Conservation (phyloP, 2,797 vertebrate species). For the Cossypha polioptera region DNA sequence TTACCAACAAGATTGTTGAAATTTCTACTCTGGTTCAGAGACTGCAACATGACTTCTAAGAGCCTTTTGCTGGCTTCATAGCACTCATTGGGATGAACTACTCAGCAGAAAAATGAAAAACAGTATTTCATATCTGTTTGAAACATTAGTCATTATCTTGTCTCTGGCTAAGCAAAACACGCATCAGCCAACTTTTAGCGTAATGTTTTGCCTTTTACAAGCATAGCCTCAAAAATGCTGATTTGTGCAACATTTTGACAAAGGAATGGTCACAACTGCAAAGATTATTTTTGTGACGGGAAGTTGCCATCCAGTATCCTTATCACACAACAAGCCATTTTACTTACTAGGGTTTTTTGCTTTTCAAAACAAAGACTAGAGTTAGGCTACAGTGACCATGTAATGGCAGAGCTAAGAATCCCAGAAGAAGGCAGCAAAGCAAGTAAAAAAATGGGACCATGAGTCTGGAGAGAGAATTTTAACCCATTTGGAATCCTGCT, state of each 20-base stretch:
- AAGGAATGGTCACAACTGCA: background rate
- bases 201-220: background rate
- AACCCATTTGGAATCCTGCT: background rate
- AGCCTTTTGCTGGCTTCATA: background rate
- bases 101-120: background rate
- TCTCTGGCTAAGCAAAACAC: background rate
- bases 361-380: background rate
- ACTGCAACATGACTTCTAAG: background rate
- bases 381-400: rapidly evolving
- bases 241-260: background rate
- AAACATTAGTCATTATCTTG: background rate
- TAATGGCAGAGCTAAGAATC: background rate
- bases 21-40: background rate
- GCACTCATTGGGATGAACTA: background rate
- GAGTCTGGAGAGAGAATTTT: background rate
- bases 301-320: background rate
- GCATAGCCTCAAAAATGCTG: background rate
- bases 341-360: background rate
- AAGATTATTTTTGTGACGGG: background rate
- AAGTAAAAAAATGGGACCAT: background rate
- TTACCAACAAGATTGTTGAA: background rate
- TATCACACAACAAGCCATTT: background rate
- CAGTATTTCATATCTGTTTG: background rate
- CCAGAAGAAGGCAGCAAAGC: background rate
- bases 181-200: background rate